Base-by-base conservation (phyloP, 2,113 vertebrate genomes). In the Lasiurus borealis region DNA sequence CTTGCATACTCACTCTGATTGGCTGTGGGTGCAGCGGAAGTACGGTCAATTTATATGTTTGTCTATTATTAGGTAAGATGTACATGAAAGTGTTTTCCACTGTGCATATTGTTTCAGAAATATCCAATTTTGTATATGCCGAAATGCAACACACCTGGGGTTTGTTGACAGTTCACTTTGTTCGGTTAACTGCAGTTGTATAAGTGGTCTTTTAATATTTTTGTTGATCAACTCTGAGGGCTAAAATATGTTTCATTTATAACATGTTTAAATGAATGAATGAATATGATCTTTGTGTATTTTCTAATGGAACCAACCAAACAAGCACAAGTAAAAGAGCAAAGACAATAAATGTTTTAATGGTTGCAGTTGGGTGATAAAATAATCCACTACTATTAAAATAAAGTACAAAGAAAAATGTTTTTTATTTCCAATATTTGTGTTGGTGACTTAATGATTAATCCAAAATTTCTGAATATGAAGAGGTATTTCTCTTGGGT, bases 21-120 rank as follows among this genome's bases (percentile, higher is more conserved):
- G 40, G 40, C 40, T 40, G 40, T 40, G 40, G 40, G 40, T 40
- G 40, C 40, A 40, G 40, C 40, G 40, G 40, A 40, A 5, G 40
- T 40, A 40, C 40, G 40, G 40, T 40, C 40, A 40, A 40, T 40
- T 40, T 40, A 40, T 40, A 40, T 40, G 40, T 40, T 40, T 40
- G 3, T 40, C 40, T 40, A 40, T 40, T 40, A 40, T 40, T 40
- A 40, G 40, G 40, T 40, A 40, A 40, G 40, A 40, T 40, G 40
- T 40, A 40, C 40, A 40, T 40, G 40, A 40, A 40, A 40, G 40
- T 40, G 50, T 21, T 62, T 91, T 96, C 57, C 36, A 68, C 15
- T 29, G 34, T 68, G n/a, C 8, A 16, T 76, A 94, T 73, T 71
- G 86, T 75, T 96, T 85, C 34, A 93, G 29, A 93, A 71, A 27